Conservation (phyloP, 2,113 vertebrate genomes). For the Anoplopoma fimbria region DNA sequence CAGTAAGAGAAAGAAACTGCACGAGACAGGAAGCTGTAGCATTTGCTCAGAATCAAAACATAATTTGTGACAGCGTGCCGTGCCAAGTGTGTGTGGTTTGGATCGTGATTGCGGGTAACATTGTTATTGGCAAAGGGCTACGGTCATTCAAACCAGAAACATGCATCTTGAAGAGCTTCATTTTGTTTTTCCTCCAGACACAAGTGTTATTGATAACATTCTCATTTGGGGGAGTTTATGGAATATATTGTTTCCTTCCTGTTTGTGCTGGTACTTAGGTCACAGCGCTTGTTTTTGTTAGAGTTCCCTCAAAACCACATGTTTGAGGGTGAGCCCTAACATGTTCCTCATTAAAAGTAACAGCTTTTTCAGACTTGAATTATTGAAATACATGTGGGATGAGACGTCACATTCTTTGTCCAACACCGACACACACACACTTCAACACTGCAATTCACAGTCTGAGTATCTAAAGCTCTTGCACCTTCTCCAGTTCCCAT, state of each 20-base stretch:
- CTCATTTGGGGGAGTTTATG: conserved; percentile 72
- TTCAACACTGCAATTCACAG: conserved; percentile 46
- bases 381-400: conserved; percentile 54
- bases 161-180: conserved; percentile 64
- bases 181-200: conserved; percentile 68
- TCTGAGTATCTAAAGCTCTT: conserved; percentile 36
- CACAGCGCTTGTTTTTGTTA: conserved; percentile 74
- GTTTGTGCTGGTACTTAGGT: conserved; percentile 72
- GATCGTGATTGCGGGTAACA: conserved; percentile 79
- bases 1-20: conserved; percentile 55
- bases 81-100: conserved; percentile 77
- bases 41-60: conserved; percentile 79
- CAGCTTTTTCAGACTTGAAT: conserved; percentile 57
- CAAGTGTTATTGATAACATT: conserved; percentile 79
- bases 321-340: conserved; percentile 59
- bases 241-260: conserved; percentile 81
- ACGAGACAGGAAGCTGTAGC: conserved; percentile 70
- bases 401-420: conserved; percentile 51
- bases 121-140: conserved; percentile 76
- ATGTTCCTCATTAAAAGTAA: conserved; percentile 69
- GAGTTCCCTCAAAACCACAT: conserved; percentile 63
- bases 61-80: conserved; percentile 73
- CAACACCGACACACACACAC: conserved; percentile 24
- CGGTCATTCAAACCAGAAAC: conserved; percentile 76
- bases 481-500: conserved; percentile 44